A percentile compares a stretch with the other conserved stretches of the same genome.
phyloP scores from a whole-genome alignment of 2,888 invertebrate species.

The Willowsia nigromaculata region DNA sequence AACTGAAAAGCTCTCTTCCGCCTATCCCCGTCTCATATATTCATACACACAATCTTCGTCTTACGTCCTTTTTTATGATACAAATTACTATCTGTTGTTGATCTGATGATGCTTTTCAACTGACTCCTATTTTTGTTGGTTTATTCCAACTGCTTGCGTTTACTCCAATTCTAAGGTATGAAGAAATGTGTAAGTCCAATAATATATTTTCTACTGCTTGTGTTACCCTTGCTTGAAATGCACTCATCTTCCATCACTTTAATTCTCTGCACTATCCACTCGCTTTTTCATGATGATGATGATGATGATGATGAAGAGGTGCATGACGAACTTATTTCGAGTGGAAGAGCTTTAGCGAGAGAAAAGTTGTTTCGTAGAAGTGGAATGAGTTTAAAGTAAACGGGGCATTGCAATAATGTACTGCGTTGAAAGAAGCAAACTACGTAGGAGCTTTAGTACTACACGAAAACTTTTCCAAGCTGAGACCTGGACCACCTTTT shows the following conservation, averaged over 20 bases:
- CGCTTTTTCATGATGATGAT: not conserved
- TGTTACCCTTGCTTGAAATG: no score
- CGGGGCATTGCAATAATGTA: not conserved
- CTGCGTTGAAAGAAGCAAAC: not conserved
- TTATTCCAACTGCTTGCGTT: conserved; percentile 23
- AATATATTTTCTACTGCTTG: not conserved
- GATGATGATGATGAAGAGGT: conserved; percentile 12
- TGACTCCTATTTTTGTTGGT: conserved; percentile 36
- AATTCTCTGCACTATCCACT: not conserved
- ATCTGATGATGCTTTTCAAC: conserved; percentile 26
- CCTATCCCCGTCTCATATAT: not conserved
- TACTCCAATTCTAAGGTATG: conserved; percentile 45
- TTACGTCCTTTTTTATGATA: conserved; percentile 14
- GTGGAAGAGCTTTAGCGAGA: not conserved
- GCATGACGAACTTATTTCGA: conserved; percentile 7
- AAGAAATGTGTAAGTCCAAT: not conserved
- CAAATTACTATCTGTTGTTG: conserved; percentile 28
- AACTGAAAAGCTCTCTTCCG: not conserved
- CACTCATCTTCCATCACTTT: not conserved
- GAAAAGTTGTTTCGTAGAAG: not conserved
- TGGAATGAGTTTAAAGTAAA: not conserved
- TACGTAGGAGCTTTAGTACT: not conserved
- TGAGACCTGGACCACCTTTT: not conserved
- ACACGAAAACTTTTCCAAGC: not conserved
- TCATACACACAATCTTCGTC: not conserved